Percentiles rank a stretch among this genome's conserved stretches.
phyloP scores from a whole-genome alignment of 1,140 invertebrate genomes.

The Littorina saxatilis region DNA sequence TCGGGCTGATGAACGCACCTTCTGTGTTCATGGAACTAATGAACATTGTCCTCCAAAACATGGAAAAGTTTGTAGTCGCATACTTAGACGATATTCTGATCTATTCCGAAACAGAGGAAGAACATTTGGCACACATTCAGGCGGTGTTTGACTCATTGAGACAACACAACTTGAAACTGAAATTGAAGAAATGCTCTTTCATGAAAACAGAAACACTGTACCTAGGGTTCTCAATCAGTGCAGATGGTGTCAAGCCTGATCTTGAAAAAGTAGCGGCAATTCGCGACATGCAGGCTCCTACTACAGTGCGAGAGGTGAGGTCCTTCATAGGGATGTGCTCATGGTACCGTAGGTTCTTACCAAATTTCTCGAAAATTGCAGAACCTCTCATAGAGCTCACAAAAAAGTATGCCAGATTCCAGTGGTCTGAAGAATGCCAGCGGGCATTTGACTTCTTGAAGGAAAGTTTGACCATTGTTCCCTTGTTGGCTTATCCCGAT shows the following conservation, averaged over 20 bases:
- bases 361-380: constrained; percentile 32
- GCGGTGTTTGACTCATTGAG: constrained; percentile 50
- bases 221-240: constrained; percentile 46
- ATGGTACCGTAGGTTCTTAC: constrained; percentile 77
- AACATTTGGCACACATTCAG: constrained; percentile 41
- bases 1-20: constrained; percentile 41
- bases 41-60: constrained; percentile 47
- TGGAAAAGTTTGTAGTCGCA: constrained; percentile 6
- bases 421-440: constrained; percentile 52
- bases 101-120: constrained; percentile 35
- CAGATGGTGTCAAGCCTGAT: constrained; percentile 45
- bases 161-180: constrained; percentile 48
- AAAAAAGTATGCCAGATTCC: constrained; percentile 70
- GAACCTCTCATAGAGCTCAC: constrained; percentile 62
- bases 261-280: constrained; percentile 42
- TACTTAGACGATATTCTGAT: constrained; percentile 54
- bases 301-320: constrained; percentile 70
- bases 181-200: constrained; percentile 45
- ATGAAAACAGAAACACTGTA: constrained; percentile 41
- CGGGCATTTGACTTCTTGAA: constrained; percentile 59
- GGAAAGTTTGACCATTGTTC: constrained; percentile 40
- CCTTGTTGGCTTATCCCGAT: constrained; percentile 49
- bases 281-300: constrained; percentile 61
- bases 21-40: constrained; percentile 51
- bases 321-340: constrained; percentile 75